Conservation (phyloP, 2,888 invertebrate species). For the Nomada ruficornis region DNA sequence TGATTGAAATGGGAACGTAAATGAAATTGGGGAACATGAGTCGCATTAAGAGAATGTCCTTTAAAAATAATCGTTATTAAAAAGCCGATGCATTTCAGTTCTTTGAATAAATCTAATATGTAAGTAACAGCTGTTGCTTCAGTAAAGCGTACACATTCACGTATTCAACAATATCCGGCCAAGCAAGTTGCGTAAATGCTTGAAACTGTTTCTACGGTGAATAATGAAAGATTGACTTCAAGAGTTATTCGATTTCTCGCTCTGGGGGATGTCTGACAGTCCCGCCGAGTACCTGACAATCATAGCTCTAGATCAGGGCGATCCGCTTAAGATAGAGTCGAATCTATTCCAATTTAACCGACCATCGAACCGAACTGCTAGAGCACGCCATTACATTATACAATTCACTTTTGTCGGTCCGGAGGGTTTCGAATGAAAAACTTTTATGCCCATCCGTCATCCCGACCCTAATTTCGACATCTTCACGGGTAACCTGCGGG, state of each 20-base stretch:
- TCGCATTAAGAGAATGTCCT: no score
- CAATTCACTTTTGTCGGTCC: conserved; percentile 11
- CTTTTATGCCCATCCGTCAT: conserved; percentile 50
- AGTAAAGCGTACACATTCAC: neutral
- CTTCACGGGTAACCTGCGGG: conserved; percentile 61
- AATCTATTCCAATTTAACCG: conserved; percentile 44
- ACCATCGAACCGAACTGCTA: conserved; percentile 30
- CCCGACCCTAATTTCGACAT: conserved; percentile 61
- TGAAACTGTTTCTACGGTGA: no score
- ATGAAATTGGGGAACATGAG: no score
- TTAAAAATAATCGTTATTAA: no score
- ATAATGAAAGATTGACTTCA: conserved; percentile 3
- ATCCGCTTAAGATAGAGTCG: conserved; percentile 1
- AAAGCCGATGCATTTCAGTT: no score
- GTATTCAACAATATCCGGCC: neutral
- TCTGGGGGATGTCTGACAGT: neutral
- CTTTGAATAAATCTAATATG: no score
- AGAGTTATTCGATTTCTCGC: conserved; percentile 16
- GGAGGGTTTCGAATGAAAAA: conserved; percentile 34
- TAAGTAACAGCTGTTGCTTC: no score
- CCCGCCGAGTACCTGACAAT: conserved; percentile 5
- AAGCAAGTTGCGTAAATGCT: neutral
- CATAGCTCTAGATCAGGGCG: neutral
- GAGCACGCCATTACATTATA: conserved; percentile 20
- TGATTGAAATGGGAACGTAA: no score